A percentile compares a stretch with the other conserved stretches of the same genome.
phyloP scores from a whole-genome alignment of 2,113 vertebrate genomes.

The Psilopsiagon aymara region DNA sequence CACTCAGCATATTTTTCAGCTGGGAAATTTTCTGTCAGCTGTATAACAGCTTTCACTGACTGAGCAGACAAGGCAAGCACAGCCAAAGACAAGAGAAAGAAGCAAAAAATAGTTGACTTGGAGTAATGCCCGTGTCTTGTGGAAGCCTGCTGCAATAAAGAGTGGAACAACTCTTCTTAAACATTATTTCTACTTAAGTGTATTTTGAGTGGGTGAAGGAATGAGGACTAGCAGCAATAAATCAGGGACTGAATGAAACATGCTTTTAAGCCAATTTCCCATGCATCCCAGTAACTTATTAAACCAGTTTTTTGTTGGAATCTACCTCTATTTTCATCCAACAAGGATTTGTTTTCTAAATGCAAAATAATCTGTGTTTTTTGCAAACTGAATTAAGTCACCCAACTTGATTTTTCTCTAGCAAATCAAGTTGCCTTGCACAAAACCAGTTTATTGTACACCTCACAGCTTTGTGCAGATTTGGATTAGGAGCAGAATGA shows the following conservation, averaged over 20 bases:
- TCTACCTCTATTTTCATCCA: background rate
- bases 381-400: background rate
- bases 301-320: background rate
- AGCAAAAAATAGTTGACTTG: background rate
- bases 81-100: background rate
- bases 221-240: background rate
- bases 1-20: background rate
- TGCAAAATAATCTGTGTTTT: background rate
- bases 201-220: background rate
- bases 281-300: background rate
- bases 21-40: background rate
- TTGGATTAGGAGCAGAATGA: background rate
- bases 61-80: background rate
- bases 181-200: background rate
- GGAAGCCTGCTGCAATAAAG: background rate
- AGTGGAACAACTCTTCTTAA: background rate
- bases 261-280: background rate
- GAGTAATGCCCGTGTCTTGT: background rate
- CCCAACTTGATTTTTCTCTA: background rate
- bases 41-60: background rate
- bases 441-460: background rate
- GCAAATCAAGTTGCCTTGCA: background rate
- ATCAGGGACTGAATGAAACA: background rate
- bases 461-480: background rate
- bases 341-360: background rate